A percentile compares a stretch with the other conserved stretches of the same genome.
Evolutionary conservation across 2,888 invertebrate genomes (phyloP).

Genomic region (Drosophila atroscutellata): DNA sequence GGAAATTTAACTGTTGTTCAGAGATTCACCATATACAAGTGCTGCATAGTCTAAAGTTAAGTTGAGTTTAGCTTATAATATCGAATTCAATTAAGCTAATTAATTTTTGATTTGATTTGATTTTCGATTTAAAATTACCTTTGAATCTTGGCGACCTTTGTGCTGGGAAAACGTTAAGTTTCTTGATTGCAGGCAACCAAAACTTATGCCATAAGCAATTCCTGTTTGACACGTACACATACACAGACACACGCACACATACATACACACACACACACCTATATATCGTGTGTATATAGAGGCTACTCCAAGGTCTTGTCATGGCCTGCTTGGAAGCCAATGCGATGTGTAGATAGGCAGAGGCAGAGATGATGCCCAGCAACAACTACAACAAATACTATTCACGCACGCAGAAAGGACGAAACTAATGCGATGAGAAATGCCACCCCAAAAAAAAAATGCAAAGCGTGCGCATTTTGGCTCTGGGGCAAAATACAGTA

Average conservation of each 20-base stretch:
- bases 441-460: conserved; percentile 72
- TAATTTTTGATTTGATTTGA: not conserved
- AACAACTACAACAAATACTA: conserved; percentile 39
- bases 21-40: not conserved
- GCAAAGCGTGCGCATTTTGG: conserved; percentile 66
- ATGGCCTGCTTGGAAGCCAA: conserved; percentile 71
- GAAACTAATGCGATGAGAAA: conserved; percentile 44
- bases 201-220: conserved; percentile 60
- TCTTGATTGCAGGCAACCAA: conserved; percentile 51
- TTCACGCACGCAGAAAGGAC: conserved; percentile 54
- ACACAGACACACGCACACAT: conserved; percentile 5
- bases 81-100: conserved; percentile 7
- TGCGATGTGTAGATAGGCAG: conserved; percentile 53
- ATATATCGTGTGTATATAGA: conserved; percentile 9
- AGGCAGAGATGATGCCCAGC: conserved; percentile 64
- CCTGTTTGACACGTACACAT: conserved; percentile 59
- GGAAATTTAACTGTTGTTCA: not conserved
- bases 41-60: not conserved
- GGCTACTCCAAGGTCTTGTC: conserved; percentile 71
- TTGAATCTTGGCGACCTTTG: conserved; percentile 11
- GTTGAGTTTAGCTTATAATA: not conserved
- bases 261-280: conserved; percentile 6
- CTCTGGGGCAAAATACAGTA: conserved; percentile 70
- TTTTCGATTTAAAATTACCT: conserved; percentile 14
- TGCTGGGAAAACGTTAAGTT: conserved; percentile 29